These are phyloP conservation scores for Nomada fabriciana DNA, from an alignment of 2,888 invertebrate species.

Conservation along the genomic window DNA sequence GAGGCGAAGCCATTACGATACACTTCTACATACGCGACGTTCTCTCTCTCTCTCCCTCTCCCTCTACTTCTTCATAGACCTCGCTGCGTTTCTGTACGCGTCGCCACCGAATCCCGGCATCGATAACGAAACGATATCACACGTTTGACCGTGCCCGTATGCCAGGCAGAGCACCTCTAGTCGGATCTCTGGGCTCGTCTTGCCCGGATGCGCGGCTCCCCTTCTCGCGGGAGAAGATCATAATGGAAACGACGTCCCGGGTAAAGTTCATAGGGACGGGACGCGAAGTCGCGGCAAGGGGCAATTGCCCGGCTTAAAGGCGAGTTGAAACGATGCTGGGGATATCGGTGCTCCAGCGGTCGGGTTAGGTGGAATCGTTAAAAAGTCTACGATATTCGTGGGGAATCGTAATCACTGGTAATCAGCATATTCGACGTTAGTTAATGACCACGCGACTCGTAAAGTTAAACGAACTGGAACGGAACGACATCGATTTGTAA, in stretches of 20 bases:
- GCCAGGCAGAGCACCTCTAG: constrained; percentile 56
- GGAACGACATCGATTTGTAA: constrained; percentile 46
- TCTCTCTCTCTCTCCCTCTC: background rate
- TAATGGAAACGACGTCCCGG: constrained; percentile 5
- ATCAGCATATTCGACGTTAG: constrained; percentile 52
- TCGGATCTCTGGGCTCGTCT: constrained; percentile 41
- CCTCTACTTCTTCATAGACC: background rate
- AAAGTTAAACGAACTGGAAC: constrained; percentile 54
- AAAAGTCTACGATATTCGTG: constrained; percentile 34
- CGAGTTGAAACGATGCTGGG: too few relatives aligned
- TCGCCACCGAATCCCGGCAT: constrained; percentile 56
- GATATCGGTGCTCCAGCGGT: background rate
- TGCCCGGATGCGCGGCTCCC: constrained; percentile 32
- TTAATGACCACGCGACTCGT: constrained; percentile 40
- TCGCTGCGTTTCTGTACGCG: background rate
- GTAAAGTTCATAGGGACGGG: too few relatives aligned
- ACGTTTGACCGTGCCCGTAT: constrained; percentile 68
- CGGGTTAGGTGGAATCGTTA: constrained; percentile 35
- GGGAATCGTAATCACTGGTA: constrained; percentile 48
- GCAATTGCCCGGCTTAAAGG: background rate
- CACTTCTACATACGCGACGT: constrained; percentile 13
- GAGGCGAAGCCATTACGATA: constrained; percentile 62
- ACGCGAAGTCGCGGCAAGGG: background rate
- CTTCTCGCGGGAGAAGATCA: background rate
- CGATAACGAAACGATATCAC: constrained; percentile 69